These are phyloP conservation scores for Potamarius usumacintae DNA, from an alignment of 2,113 vertebrate genomes.

Conservation along the genomic window DNA sequence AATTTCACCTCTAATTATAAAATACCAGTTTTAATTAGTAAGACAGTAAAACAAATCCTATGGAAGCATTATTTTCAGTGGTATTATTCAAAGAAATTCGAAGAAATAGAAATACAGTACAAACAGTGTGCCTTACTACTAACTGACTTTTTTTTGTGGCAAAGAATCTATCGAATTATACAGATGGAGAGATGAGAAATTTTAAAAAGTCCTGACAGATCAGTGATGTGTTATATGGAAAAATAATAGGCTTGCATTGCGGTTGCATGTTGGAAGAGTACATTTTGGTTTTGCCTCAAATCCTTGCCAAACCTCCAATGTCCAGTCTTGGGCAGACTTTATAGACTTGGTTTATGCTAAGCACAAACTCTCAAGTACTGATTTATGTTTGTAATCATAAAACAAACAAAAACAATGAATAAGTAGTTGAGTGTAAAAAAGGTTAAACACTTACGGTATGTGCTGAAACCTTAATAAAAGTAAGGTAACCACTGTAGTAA, in stretches of 20 bases:
- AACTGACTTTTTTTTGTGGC: background rate
- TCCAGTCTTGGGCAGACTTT: background rate
- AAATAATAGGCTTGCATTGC: conserved; percentile 18
- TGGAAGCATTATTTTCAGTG: background rate
- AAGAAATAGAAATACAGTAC: background rate
- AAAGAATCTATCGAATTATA: background rate
- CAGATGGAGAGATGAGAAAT: background rate
- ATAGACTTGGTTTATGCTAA: background rate
- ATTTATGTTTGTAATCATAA: conserved; percentile 21
- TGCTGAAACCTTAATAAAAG: conserved; percentile 8
- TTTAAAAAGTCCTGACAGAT: background rate
- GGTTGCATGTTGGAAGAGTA: conserved; percentile 26
- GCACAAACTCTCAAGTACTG: background rate
- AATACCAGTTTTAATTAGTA: background rate
- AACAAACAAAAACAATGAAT: background rate
- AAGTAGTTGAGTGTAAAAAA: background rate
- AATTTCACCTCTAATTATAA: background rate
- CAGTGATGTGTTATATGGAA: conserved; percentile 1
- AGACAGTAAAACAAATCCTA: background rate
- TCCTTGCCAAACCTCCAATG: conserved; percentile 24
- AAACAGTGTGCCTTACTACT: background rate
- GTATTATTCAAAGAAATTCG: background rate
- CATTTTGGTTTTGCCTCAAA: conserved; percentile 30
- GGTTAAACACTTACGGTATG: background rate
- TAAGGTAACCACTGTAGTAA: background rate